phyloP scores from a whole-genome alignment of 2,797 vertebrate genomes.

The Oreochromis grahami region DNA sequence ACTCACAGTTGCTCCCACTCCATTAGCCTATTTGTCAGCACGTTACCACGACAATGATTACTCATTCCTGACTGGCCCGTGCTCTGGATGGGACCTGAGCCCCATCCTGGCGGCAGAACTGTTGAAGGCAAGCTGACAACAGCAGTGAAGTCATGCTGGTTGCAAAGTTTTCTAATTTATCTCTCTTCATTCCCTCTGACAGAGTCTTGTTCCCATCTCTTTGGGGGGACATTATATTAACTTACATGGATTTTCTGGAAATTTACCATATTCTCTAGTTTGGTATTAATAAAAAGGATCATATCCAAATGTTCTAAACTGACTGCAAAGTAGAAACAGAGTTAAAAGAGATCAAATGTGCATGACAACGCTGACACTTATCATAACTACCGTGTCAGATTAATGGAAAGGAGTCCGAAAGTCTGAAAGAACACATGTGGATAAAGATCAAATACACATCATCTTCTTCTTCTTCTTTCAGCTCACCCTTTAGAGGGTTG shows the following conservation, averaged over 20 bases:
- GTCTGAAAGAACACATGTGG: neutral
- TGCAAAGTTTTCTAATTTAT: slow-evolving; percentile 13
- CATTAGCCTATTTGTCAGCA: slow-evolving; percentile 40
- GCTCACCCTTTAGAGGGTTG: neutral
- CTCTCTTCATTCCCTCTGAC: neutral
- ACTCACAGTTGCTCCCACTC: slow-evolving; percentile 11
- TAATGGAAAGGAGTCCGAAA: neutral
- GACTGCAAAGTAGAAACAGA: neutral
- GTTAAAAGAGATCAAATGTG: neutral
- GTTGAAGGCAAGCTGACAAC: neutral
- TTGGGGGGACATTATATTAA: neutral
- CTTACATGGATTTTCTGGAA: neutral
- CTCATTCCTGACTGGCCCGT: slow-evolving; percentile 2
- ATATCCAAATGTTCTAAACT: neutral
- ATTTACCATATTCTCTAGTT: neutral
- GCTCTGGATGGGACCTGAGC: neutral
- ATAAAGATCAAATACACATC: neutral
- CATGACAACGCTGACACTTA: neutral
- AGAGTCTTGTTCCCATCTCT: neutral
- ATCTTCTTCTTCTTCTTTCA: neutral
- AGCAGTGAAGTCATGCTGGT: slow-evolving; percentile 28
- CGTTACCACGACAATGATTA: slow-evolving; percentile 17
- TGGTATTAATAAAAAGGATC: neutral
- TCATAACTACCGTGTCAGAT: neutral
- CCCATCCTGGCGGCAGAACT: neutral